Conservation (phyloP, 2,113 vertebrate genomes). For the Bungarus multicinctus region DNA sequence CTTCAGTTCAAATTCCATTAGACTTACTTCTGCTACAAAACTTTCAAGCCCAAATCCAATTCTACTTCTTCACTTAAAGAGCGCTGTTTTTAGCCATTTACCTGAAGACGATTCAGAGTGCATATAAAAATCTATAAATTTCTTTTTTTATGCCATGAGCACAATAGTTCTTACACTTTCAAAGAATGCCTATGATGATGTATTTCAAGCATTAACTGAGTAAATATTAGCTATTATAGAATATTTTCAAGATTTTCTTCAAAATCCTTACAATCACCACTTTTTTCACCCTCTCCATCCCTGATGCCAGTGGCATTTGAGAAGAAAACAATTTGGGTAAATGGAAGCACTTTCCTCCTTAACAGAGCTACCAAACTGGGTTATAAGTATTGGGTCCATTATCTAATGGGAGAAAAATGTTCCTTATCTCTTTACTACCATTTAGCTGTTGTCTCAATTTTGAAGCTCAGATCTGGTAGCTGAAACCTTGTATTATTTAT, state of each 20-base stretch:
- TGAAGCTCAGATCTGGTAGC: neutral
- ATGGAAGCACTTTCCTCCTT: neutral
- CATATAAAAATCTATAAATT: conserved; percentile 36
- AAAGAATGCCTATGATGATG: conserved; percentile 27
- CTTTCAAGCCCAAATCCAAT: conserved; percentile 24
- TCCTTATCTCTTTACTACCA: neutral
- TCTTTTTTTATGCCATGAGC: conserved; percentile 21
- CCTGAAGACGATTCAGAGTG: conserved; percentile 36
- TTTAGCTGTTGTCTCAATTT: neutral
- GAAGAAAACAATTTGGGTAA: neutral
- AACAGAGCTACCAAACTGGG: neutral
- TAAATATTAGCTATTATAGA: conserved; percentile 27
- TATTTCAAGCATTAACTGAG: conserved; percentile 27
- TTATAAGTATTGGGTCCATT: neutral
- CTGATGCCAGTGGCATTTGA: neutral
- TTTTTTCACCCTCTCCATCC: neutral
- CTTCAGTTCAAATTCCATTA: conserved; percentile 44
- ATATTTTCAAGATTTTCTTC: neutral
- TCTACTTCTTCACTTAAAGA: neutral
- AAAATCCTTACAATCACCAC: neutral
- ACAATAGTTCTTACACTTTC: conserved; percentile 40
- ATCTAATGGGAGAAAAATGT: neutral
- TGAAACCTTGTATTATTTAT: neutral
- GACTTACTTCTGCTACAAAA: conserved; percentile 39
- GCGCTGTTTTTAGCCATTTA: conserved; percentile 32